These are phyloP conservation scores for Dendrolimus kikuchii DNA, from an alignment of 1,140 invertebrate species.

Conservation along the genomic window DNA sequence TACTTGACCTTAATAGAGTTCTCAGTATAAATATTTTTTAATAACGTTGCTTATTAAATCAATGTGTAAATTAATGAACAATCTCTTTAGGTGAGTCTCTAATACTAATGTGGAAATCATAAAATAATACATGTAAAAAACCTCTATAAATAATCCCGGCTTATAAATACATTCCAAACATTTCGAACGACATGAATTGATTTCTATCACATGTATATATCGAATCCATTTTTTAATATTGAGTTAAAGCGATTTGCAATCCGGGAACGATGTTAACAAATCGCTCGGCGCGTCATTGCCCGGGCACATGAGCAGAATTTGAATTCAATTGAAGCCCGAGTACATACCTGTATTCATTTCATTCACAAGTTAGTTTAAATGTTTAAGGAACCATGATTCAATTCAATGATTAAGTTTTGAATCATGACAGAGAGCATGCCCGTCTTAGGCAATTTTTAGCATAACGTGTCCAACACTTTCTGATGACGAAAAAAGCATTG, in stretches of 20 bases:
- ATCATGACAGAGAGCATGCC: too few species aligned
- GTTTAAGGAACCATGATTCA: too few species aligned
- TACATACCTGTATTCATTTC: neutral
- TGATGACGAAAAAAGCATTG: too few species aligned
- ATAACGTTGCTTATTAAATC: too few species aligned
- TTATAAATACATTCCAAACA: neutral
- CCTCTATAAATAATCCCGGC: neutral
- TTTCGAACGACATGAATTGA: neutral
- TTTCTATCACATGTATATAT: slow-evolving; percentile 1
- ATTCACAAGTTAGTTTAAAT: neutral
- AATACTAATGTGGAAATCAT: too few species aligned
- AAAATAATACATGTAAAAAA: neutral
- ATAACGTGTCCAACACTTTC: too few species aligned
- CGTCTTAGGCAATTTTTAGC: too few species aligned
- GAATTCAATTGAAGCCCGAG: neutral
- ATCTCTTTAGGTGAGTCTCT: too few species aligned
- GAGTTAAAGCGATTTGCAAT: neutral
- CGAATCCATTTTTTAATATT: slow-evolving; percentile 4
- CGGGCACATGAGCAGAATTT: slow-evolving; percentile 1
- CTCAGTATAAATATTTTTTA: too few species aligned
- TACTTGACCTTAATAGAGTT: too few species aligned
- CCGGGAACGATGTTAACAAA: slow-evolving; percentile 4
- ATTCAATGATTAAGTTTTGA: too few species aligned
- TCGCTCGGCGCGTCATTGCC: slow-evolving; percentile 2
- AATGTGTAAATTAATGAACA: too few species aligned